Percentiles rank a stretch among this genome's conserved stretches.
Evolutionary conservation across 2,888 invertebrate species (phyloP).

Genomic region (Xestobium rufovillosum): DNA sequence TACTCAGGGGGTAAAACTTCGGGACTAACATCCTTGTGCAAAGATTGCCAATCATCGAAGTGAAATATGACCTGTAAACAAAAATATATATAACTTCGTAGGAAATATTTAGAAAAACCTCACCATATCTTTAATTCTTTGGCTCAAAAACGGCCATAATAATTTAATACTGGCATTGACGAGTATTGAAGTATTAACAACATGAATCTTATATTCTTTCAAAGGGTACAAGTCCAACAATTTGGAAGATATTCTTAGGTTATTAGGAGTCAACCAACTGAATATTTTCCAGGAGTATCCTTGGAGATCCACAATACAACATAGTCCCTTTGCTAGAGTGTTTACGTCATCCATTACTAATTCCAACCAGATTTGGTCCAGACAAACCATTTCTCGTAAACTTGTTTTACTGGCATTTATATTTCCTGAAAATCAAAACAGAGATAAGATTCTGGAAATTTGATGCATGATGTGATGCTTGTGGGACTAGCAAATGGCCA

Average conservation of each 20-base stretch:
- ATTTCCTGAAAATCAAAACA: conserved; percentile 24
- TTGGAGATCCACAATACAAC: conserved; percentile 37
- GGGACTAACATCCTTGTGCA: conserved; percentile 46
- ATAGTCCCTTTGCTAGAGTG: conserved; percentile 36
- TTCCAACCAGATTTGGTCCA: conserved; percentile 40
- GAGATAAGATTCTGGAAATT: not conserved
- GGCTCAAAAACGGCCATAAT: conserved; percentile 36
- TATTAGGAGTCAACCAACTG: conserved; percentile 36
- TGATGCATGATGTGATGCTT: too few species aligned
- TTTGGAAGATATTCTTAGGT: conserved; percentile 27
- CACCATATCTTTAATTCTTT: conserved; percentile 28
- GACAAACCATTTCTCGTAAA: conserved; percentile 32
- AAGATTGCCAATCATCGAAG: conserved; percentile 45
- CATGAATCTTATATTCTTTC: conserved; percentile 33
- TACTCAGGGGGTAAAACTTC: conserved; percentile 49
- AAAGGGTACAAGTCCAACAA: conserved; percentile 32
- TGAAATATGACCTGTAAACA: conserved; percentile 46
- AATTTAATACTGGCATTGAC: conserved; percentile 32
- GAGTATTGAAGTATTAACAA: conserved; percentile 34
- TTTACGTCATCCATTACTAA: conserved; percentile 33
- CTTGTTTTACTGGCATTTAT: conserved; percentile 28
- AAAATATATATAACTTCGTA: too few species aligned
- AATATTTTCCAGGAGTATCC: conserved; percentile 31
- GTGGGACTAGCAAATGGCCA: too few species aligned
- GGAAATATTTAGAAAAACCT: too few species aligned